Evolutionary conservation across 2,797 vertebrate species (phyloP), one percentile per base, ranked within the genome.

Genomic region (Tadarida brasiliensis): DNA sequence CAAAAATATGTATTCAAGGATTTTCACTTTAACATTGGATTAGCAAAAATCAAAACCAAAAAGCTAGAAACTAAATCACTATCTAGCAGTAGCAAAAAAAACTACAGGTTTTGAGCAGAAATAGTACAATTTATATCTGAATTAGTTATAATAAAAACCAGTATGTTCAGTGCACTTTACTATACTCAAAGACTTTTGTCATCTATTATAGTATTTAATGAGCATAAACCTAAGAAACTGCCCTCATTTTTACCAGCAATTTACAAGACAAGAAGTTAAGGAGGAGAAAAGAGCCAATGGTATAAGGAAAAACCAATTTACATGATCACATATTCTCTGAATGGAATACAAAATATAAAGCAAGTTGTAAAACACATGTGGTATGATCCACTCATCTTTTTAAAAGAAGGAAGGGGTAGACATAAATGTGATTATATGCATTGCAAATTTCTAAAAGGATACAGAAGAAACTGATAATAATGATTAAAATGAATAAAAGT

Each of bases 1-100:
- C n/a, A 95, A 95, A 85, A 93, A 51, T 49, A 92, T 30, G 39
- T 81, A 70, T 24, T 94, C 5, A 30, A 85, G 26, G 39, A 28
- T 91, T 93, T 94, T 92, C 47, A 57, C 20, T 85, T 35, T 63
- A 77, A 54, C 63, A 51, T 10, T 76, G 0, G 70, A 80, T n/a
- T 47, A 70, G 78, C 47, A 96, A 84, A 89, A 56, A 44, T 73
- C 2, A 78, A 87, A 92, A 71, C 28, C 12, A 93, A 83, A 68
- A 86, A 39, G 49, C 26, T 87, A 44, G 35, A 87, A 77, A 35
- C n/a, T 28, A 91, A 94, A 77, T 54, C 49, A 77, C 11, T 78
- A 63, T 12, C 44, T 28, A 83, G 51, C 17, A 88, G 57, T 39
- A 87, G 28, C 28, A 82, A 85, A 89, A 89, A 51, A 57, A 67